These are phyloP conservation scores for Periplaneta americana DNA, from an alignment of 1,140 invertebrate genomes.

Conservation along the genomic window DNA sequence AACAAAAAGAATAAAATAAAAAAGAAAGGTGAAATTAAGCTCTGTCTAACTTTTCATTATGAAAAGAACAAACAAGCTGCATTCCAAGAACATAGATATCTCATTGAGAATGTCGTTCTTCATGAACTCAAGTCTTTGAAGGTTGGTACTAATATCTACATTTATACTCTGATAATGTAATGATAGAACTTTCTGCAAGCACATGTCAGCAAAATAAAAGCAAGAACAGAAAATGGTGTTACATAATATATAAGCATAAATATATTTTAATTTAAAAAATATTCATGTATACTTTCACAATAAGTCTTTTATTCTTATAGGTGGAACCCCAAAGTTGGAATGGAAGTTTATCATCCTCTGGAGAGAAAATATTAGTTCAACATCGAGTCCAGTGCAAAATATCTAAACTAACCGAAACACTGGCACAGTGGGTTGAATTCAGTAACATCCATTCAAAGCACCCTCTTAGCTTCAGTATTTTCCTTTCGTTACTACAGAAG, in stretches of 20 bases:
- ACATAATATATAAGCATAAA: background rate
- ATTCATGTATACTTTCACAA: too few species aligned
- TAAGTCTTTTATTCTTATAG: background rate
- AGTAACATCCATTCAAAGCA: background rate
- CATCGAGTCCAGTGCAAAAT: background rate
- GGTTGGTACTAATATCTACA: background rate
- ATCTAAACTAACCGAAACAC: background rate
- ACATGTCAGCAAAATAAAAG: background rate
- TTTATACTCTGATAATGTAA: background rate
- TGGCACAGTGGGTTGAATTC: background rate
- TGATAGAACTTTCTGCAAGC: background rate
- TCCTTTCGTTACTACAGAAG: background rate
- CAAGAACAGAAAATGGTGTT: background rate
- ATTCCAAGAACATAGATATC: background rate
- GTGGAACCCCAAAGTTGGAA: background rate
- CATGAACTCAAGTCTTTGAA: background rate
- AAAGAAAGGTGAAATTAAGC: background rate
- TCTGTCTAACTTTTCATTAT: background rate
- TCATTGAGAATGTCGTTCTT: background rate
- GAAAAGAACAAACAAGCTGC: background rate
- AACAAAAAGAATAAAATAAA: background rate
- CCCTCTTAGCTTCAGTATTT: background rate
- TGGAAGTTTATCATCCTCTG: background rate
- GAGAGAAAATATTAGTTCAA: background rate
- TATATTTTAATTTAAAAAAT: background rate